Evolutionary conservation across 2,113 vertebrate genomes (phyloP).

Genomic region (Phalacrocorax pelagicus): DNA sequence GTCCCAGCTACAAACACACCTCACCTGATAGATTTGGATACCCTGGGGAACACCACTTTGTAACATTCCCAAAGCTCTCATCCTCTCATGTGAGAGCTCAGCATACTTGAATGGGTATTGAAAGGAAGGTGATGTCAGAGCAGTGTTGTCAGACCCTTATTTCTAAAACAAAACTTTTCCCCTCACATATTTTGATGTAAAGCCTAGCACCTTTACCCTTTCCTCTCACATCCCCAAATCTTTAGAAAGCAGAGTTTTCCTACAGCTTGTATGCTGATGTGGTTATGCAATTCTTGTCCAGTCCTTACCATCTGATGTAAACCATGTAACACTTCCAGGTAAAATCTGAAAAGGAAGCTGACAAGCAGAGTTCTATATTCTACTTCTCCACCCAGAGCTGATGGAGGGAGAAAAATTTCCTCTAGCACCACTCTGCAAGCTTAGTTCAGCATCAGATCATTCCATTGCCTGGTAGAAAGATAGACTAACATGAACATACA

Average conservation of each 20-base stretch:
- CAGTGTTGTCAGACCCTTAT: neutral
- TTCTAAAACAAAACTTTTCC: neutral
- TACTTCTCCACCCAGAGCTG: slow-evolving; percentile 79
- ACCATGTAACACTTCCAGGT: slow-evolving; percentile 76
- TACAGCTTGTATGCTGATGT: neutral
- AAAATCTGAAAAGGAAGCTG: slow-evolving; percentile 88
- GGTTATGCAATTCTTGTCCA: neutral
- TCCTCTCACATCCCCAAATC: neutral
- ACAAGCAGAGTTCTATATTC: slow-evolving; percentile 80
- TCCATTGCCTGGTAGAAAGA: slow-evolving; percentile 71
- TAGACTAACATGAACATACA: neutral
- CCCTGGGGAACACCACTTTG: slow-evolving; percentile 62
- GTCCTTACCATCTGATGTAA: slow-evolving; percentile 66
- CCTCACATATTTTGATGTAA: neutral
- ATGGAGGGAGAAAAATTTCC: slow-evolving; percentile 75
- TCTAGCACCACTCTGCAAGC: slow-evolving; percentile 80
- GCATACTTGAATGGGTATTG: slow-evolving; percentile 27
- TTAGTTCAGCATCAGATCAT: slow-evolving; percentile 73
- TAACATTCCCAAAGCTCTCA: slow-evolving; percentile 70
- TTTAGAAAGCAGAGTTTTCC: neutral
- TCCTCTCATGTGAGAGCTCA: slow-evolving; percentile 11
- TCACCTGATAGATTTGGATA: slow-evolving; percentile 83
- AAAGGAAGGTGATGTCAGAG: neutral
- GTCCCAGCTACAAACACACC: neutral
- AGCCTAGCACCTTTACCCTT: neutral